These are phyloP conservation scores for Poicephalus gulielmi DNA, from an alignment of 2,113 vertebrate species.

Conservation along the genomic window DNA sequence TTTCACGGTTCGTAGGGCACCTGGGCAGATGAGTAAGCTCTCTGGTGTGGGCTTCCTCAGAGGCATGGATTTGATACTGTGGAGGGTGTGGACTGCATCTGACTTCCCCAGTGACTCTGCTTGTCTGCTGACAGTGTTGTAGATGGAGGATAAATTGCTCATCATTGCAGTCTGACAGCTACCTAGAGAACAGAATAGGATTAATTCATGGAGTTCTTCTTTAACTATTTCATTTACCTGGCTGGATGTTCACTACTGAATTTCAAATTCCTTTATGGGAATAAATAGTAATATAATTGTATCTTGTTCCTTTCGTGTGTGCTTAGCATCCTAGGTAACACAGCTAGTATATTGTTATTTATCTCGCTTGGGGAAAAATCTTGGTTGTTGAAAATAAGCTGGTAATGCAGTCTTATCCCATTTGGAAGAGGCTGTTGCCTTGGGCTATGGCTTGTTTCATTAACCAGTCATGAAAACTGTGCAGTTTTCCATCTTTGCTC, in stretches of 20 bases:
- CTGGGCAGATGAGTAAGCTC: neutral
- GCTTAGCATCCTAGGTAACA: neutral
- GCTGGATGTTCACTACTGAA: neutral
- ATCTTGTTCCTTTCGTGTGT: neutral
- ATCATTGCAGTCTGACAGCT: conserved; percentile 47
- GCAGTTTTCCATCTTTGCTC: neutral
- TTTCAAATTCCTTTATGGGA: neutral
- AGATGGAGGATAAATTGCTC: conserved; percentile 50
- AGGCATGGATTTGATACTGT: neutral
- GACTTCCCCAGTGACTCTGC: neutral
- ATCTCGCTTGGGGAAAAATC: neutral
- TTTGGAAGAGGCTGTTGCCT: neutral
- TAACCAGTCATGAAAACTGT: neutral
- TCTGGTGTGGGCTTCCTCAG: neutral
- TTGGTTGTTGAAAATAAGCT: neutral
- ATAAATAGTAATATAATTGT: neutral
- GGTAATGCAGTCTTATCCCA: neutral
- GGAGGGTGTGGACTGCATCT: neutral
- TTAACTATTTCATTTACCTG: conserved; percentile 41
- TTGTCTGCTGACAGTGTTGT: neutral
- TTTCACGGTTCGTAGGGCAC: neutral
- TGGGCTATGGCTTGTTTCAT: neutral
- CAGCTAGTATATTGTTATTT: neutral
- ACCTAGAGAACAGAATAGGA: neutral
- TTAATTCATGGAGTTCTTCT: conserved; percentile 11